Base-by-base conservation (phyloP, 2,888 invertebrate genomes). In the Dasypolia templi region DNA sequence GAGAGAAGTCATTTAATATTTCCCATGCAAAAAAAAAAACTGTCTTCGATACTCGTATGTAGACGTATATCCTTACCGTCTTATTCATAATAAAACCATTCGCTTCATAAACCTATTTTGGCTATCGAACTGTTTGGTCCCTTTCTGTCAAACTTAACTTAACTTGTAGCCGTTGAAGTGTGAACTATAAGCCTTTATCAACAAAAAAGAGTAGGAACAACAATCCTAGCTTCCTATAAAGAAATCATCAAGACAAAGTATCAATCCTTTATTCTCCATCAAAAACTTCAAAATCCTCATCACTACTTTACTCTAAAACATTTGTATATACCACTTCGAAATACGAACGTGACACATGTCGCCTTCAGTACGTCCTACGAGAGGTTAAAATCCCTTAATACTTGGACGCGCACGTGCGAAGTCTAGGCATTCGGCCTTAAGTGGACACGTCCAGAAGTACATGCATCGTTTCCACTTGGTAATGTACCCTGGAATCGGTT, bases 401-500 rank as follows among this genome's bases (percentile, higher is more conserved):
- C 80, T 56, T 39, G 22, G 64, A 69, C 64, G 65, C 51, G 67
- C 83, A 83, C 80, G 83, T 83, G 71, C 68, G 56, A 68, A 67
- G 74, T 63, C 86, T 69, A 77, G 72, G 79, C 68, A 72, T 75
- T 75, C 68, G 46, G 56, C 39, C 64, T 75, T 74, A 83, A 83
- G 84, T 84, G 84, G 84, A 80, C 86, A 86, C 84, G 84, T 86
- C 44, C 71, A 63, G 58, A 26, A 61, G 53, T 67, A 56, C 75
- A 83, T 80, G 81, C 84, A 66, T 62, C 75, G 81, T 59, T 75
- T 68, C 56, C 65, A 68, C 62, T 71, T 65, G n/a, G 68, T 65
- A 74, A 80, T 80, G 72, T 65, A 66, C 58, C 32, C 29, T 55
- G 67, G 64, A 83, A 84, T 77, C 84, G 71, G 68, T 79, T 80